Evolutionary conservation across 2,888 invertebrate species (phyloP).

Genomic region (Coleophora deauratella): DNA sequence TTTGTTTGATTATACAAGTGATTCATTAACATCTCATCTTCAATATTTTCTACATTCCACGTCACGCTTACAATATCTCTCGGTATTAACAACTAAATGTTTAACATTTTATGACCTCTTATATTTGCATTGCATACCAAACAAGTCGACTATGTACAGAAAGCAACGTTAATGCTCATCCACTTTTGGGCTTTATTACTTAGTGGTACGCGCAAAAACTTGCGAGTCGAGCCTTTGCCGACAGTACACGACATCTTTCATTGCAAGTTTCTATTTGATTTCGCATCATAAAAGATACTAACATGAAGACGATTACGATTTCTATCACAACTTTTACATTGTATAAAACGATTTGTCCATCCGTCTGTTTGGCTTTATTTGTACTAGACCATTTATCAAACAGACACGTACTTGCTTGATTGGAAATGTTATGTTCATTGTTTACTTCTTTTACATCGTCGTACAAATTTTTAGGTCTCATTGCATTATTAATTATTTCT

Average conservation of each 20-base stretch:
- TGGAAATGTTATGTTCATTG: too few species aligned
- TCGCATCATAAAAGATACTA: constrained; percentile 63
- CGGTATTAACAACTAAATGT: constrained; percentile 56
- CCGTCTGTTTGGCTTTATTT: constrained; percentile 16
- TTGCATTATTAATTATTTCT: too few species aligned
- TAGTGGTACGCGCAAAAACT: too few species aligned
- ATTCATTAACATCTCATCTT: constrained; percentile 27
- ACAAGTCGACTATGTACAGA: constrained; percentile 47
- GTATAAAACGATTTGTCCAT: constrained; percentile 32
- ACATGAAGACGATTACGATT: constrained; percentile 63
- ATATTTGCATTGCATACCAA: constrained; percentile 61
- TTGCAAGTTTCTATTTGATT: constrained; percentile 74
- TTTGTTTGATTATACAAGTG: not conserved
- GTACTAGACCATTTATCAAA: constrained; percentile 16
- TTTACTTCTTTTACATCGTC: too few species aligned
- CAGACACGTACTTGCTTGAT: too few species aligned
- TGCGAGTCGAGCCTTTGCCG: too few species aligned
- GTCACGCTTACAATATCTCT: constrained; percentile 37
- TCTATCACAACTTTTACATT: constrained; percentile 67
- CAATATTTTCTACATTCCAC: constrained; percentile 37
- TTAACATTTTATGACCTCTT: constrained; percentile 64
- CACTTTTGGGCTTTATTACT: too few species aligned
- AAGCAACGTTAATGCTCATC: too few species aligned
- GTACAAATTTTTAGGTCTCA: too few species aligned
- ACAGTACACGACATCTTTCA: constrained; percentile 60